A percentile compares a stretch with the other conserved stretches of the same genome.
Conservation (phyloP, 2,113 vertebrate species). For the Dicerorhinus sumatrensis region DNA sequence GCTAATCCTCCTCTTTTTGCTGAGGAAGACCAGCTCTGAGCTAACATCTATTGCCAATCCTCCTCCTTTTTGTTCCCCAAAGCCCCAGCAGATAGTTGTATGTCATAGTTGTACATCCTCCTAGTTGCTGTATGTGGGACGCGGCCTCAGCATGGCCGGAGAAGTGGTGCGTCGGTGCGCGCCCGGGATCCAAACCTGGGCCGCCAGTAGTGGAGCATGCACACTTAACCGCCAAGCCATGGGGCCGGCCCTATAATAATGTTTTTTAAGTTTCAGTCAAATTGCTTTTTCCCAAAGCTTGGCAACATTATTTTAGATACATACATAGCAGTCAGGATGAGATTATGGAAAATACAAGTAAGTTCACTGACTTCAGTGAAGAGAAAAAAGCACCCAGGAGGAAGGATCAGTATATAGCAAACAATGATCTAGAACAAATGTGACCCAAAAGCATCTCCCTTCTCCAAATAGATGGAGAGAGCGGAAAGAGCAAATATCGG, state of each 20-base stretch:
- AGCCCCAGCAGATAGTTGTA: too few relatives aligned
- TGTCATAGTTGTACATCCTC: too few relatives aligned
- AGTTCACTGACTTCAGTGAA: neutral
- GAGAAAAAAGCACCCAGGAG: neutral
- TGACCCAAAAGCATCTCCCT: neutral
- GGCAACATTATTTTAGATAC: neutral
- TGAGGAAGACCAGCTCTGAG: too few relatives aligned
- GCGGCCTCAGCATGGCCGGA: too few relatives aligned
- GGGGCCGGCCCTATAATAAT: neutral
- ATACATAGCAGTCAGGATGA: neutral
- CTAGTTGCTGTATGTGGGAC: too few relatives aligned
- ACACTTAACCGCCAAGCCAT: too few relatives aligned
- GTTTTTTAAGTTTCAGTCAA: neutral
- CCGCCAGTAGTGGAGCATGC: too few relatives aligned
- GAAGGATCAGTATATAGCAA: neutral
- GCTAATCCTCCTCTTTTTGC: neutral
- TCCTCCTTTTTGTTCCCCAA: too few relatives aligned
- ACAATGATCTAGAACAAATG: neutral
- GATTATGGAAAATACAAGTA: neutral
- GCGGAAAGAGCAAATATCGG: neutral
- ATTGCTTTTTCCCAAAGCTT: neutral
- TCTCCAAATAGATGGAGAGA: neutral
- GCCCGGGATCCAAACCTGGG: too few relatives aligned
- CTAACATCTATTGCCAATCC: too few relatives aligned
- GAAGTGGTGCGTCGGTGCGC: too few relatives aligned